These are phyloP conservation scores for Percina caprodes DNA, from an alignment of 2,113 vertebrate genomes.

Conservation along the genomic window DNA sequence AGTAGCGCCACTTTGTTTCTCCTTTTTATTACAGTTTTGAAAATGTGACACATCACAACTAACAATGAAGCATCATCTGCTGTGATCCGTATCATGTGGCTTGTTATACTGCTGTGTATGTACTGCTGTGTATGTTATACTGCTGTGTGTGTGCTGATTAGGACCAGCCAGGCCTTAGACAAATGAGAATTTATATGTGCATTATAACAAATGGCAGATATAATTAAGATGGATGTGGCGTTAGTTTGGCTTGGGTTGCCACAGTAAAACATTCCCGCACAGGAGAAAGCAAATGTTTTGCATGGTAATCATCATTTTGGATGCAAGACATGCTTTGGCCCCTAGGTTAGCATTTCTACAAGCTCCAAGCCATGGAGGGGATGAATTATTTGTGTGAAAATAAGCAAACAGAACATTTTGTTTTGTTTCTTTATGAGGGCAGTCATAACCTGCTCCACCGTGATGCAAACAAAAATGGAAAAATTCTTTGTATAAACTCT, in stretches of 20 bases:
- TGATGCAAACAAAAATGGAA: slow-evolving; percentile 25
- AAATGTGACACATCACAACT: neutral
- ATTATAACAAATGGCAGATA: slow-evolving; percentile 44
- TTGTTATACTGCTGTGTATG: slow-evolving; percentile 17
- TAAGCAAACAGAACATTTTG: slow-evolving; percentile 17
- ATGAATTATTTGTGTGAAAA: slow-evolving; percentile 16
- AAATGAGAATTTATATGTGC: slow-evolving; percentile 49
- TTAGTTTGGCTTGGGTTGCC: slow-evolving; percentile 35
- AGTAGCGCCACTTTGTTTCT: neutral
- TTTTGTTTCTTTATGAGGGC: slow-evolving; percentile 3
- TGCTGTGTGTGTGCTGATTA: neutral
- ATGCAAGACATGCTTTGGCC: slow-evolving; percentile 30
- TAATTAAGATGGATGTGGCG: slow-evolving; percentile 60
- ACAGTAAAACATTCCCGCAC: slow-evolving; percentile 32
- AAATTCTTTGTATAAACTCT: slow-evolving; percentile 3
- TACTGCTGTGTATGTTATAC: slow-evolving; percentile 2
- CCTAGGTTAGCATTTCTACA: slow-evolving; percentile 19
- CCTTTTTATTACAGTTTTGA: neutral
- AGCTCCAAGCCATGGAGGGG: slow-evolving; percentile 5
- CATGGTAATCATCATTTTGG: slow-evolving; percentile 50
- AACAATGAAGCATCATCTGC: neutral
- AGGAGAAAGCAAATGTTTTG: slow-evolving; percentile 26
- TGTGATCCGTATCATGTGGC: neutral
- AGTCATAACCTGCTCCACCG: neutral
- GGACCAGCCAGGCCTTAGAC: neutral